A percentile compares a stretch with the other conserved stretches of the same genome.
Evolutionary conservation across 2,113 vertebrate species (phyloP).

Genomic region (Sturnira hondurensis): DNA sequence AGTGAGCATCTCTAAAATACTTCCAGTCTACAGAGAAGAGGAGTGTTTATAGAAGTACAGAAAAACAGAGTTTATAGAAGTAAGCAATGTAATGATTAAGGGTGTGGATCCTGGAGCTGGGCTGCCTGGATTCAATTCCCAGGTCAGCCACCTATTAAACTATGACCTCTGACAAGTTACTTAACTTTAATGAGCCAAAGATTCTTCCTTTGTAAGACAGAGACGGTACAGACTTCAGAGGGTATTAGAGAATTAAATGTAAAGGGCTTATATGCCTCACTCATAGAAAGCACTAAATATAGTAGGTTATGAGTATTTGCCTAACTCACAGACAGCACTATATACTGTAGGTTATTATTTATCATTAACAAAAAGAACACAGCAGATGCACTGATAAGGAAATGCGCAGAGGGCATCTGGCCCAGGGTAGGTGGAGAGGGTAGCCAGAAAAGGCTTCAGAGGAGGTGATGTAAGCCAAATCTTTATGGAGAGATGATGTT

Average conservation of each 20-base stretch:
- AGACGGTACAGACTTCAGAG: not conserved
- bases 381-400: not conserved
- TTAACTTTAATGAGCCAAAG: constrained; percentile 18
- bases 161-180: not conserved
- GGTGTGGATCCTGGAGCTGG: not conserved
- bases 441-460: not conserved
- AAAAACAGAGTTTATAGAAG: constrained; percentile 19
- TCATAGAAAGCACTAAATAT: not conserved
- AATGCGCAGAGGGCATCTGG: not conserved
- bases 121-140: not conserved
- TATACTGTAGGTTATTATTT: not conserved
- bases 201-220: not conserved
- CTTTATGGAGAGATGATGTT: not conserved
- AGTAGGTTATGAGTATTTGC: not conserved
- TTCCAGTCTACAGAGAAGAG: not conserved
- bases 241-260: not conserved
- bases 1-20: constrained; percentile 19
- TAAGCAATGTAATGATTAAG: not conserved
- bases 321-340: not conserved
- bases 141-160: not conserved
- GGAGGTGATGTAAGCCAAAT: not conserved
- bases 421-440: not conserved
- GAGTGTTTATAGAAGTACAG: not conserved
- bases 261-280: not conserved
- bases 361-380: not conserved